Evolutionary conservation across 2,888 invertebrate species (phyloP).

Genomic region (Tiliacea aurago): DNA sequence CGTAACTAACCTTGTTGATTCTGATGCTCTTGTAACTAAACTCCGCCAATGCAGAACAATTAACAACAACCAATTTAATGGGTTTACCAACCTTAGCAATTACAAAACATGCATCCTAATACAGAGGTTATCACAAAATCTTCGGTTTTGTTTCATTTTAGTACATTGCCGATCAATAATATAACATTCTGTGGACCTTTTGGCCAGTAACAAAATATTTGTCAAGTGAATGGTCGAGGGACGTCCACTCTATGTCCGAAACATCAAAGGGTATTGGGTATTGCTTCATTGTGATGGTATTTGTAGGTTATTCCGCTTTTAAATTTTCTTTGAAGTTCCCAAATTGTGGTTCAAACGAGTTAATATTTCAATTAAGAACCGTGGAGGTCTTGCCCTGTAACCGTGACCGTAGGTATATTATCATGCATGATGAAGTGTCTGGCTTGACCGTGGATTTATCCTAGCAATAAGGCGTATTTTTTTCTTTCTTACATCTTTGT

Average conservation of each 20-base stretch:
- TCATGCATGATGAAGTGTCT: not conserved
- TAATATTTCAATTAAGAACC: constrained; percentile 2
- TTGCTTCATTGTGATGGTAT: not conserved
- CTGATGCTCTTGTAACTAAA: constrained; percentile 11
- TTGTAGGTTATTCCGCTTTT: constrained; percentile 17
- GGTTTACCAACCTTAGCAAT: constrained; percentile 29
- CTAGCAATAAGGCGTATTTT: not conserved
- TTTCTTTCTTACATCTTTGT: not conserved
- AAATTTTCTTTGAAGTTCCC: constrained; percentile 8
- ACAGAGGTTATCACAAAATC: constrained; percentile 10
- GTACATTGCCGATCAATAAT: constrained; percentile 18
- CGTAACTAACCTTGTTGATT: constrained; percentile 13
- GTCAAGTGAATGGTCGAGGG: constrained; percentile 16
- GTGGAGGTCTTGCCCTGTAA: not conserved
- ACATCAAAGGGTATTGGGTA: constrained; percentile 9
- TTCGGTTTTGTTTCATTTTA: constrained; percentile 8
- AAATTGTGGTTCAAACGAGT: constrained; percentile 23
- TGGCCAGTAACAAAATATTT: constrained; percentile 24
- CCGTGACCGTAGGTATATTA: not conserved
- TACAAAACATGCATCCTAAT: constrained; percentile 9
- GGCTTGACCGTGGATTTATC: not conserved
- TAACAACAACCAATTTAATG: constrained; percentile 35
- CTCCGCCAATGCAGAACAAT: constrained; percentile 41
- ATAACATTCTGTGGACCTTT: not conserved
- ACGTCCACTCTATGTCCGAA: constrained; percentile 11